Evolutionary conservation across 2,797 vertebrate genomes (phyloP).

Genomic region (Amazona ochrocephala): DNA sequence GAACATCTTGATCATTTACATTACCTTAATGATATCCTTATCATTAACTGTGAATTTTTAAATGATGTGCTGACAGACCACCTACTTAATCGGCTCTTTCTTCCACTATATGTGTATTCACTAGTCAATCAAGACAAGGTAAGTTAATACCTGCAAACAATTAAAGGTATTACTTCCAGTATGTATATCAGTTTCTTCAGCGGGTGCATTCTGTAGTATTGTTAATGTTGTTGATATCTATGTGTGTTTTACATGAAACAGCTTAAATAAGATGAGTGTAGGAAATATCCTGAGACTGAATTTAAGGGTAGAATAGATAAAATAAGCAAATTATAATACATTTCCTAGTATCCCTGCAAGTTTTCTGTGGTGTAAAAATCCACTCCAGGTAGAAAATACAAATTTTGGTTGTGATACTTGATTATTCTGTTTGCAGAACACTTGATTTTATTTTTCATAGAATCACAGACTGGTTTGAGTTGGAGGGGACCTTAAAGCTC

Average conservation of each 20-base stretch:
- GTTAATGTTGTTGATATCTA: not conserved
- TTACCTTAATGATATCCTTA: slow-evolving; percentile 98
- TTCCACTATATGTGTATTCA: slow-evolving; percentile 96
- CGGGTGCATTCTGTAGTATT: not conserved
- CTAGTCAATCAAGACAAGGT: slow-evolving; percentile 90
- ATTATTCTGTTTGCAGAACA: not conserved
- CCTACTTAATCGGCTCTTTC: slow-evolving; percentile 94
- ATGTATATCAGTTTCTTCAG: not conserved
- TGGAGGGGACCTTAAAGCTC: not conserved
- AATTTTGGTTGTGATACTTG: not conserved
- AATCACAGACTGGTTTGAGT: not conserved
- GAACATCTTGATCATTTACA: slow-evolving; percentile 99
- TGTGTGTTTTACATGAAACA: not conserved
- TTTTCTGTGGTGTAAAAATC: not conserved
- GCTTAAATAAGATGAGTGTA: not conserved
- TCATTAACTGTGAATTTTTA: slow-evolving; percentile 98
- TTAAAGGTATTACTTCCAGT: not conserved
- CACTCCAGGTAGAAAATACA: not conserved
- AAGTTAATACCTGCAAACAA: not conserved
- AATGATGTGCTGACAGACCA: slow-evolving; percentile 97
- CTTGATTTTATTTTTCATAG: not conserved
- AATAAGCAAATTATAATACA: not conserved
- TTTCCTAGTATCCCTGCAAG: not conserved
- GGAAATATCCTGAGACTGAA: not conserved
- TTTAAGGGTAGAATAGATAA: not conserved